A percentile compares a stretch with the other conserved stretches of the same genome.
These are phyloP conservation scores for Potamilus streckersoni DNA, from an alignment of 1,140 invertebrate genomes.

Conservation along the genomic window DNA sequence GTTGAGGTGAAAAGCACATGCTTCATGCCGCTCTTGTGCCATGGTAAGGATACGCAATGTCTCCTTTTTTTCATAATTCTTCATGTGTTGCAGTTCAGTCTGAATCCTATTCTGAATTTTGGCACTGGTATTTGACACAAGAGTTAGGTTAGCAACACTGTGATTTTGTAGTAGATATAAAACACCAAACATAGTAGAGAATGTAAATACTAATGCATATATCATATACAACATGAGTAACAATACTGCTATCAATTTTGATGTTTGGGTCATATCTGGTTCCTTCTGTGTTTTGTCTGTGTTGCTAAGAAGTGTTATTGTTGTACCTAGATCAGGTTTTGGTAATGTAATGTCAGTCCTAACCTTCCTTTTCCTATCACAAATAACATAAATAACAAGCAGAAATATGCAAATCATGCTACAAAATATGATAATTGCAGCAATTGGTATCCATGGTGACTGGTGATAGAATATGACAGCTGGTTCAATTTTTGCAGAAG, in stretches of 20 bases:
- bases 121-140: conserved; percentile 37
- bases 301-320: conserved; percentile 29
- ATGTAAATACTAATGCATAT: conserved; percentile 57
- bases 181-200: conserved; percentile 45
- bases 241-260: conserved; percentile 32
- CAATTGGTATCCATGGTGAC: conserved; percentile 47
- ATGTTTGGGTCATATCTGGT: conserved; percentile 10
- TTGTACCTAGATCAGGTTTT: conserved; percentile 22
- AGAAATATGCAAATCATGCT: conserved; percentile 31
- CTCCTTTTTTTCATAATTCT: conserved; percentile 45
- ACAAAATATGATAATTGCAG: conserved; percentile 35
- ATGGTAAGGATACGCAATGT: conserved; percentile 36
- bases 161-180: conserved; percentile 46
- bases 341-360: conserved; percentile 14
- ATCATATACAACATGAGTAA: conserved; percentile 48
- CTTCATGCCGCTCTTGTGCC: conserved; percentile 39
- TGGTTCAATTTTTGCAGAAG: not conserved
- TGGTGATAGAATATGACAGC: conserved; percentile 1
- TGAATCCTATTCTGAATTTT: conserved; percentile 42
- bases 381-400: conserved; percentile 20
- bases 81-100: conserved; percentile 37
- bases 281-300: conserved; percentile 33
- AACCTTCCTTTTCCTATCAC: conserved; percentile 14
- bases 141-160: conserved; percentile 35
- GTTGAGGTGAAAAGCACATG: conserved; percentile 50